Percentiles rank a stretch among this genome's conserved stretches.
Evolutionary conservation across 1,140 invertebrate genomes (phyloP).

Genomic region (Drusus annulatus): DNA sequence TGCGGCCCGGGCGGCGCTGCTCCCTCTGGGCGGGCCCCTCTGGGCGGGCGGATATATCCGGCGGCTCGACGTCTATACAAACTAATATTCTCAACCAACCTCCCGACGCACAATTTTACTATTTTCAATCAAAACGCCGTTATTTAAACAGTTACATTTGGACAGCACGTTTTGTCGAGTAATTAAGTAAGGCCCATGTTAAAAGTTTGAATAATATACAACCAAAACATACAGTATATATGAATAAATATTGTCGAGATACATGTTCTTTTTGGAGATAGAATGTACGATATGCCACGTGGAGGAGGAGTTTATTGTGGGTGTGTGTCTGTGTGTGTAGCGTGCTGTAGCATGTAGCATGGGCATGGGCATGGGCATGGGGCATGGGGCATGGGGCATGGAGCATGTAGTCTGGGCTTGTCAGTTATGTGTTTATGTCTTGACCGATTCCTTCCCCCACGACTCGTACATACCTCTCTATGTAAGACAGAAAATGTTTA

Average conservation of each 20-base stretch:
- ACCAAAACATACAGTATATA: constrained; percentile 65
- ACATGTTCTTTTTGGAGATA: constrained; percentile 66
- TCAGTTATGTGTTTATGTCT: neutral
- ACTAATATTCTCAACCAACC: constrained; percentile 35
- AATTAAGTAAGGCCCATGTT: constrained; percentile 70
- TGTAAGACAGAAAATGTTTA: constrained; percentile 53
- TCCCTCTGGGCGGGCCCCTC: too few relatives aligned
- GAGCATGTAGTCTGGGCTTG: neutral
- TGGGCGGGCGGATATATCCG: too few relatives aligned
- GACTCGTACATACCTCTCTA: constrained; percentile 39
- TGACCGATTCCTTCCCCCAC: constrained; percentile 19
- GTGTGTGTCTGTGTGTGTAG: too few relatives aligned
- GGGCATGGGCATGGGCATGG: neutral
- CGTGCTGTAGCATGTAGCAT: too few relatives aligned
- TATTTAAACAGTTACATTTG: constrained; percentile 63
- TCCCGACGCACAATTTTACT: constrained; percentile 44
- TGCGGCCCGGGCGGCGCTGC: neutral
- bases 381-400: neutral
- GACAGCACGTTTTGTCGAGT: constrained; percentile 67
- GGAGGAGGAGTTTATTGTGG: neutral
- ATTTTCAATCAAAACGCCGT: constrained; percentile 50
- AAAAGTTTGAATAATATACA: constrained; percentile 61
- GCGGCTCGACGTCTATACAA: neutral
- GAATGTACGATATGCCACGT: constrained; percentile 46
- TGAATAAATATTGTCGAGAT: constrained; percentile 71